Evolutionary conservation across 2,113 vertebrate species (phyloP).

Genomic region (Cichladusa arquata): DNA sequence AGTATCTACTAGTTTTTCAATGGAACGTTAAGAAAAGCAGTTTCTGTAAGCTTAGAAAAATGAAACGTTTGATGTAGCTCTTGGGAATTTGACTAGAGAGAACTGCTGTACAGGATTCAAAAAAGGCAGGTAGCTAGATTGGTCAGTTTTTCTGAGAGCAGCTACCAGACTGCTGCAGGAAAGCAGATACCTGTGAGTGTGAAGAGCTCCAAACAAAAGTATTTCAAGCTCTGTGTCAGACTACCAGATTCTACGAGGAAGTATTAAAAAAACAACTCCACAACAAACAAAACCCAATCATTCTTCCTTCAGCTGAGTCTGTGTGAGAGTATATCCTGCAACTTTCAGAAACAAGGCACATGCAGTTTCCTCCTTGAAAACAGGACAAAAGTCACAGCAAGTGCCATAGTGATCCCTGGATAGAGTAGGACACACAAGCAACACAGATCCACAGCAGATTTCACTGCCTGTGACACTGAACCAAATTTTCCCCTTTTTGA

Average conservation of each 20-base stretch:
- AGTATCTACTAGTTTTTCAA: not conserved
- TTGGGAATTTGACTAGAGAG: not conserved
- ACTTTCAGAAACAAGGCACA: not conserved
- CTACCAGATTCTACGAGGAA: not conserved
- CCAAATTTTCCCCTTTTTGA: not conserved
- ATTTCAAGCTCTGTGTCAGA: not conserved
- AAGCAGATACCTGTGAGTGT: not conserved
- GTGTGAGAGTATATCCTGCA: not conserved
- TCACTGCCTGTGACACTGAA: not conserved
- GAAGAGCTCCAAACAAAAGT: no score
- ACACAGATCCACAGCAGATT: not conserved
- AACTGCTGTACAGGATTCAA: not conserved
- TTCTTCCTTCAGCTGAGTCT: not conserved
- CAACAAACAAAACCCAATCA: not conserved
- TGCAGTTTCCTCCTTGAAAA: not conserved
- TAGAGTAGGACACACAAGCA: not conserved
- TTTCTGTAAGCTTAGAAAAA: not conserved
- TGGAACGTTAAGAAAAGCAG: not conserved
- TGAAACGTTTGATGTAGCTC: not conserved
- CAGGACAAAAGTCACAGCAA: not conserved
- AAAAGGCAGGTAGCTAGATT: not conserved
- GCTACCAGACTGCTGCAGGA: not conserved
- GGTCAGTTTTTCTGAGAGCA: not conserved
- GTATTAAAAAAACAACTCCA: not conserved
- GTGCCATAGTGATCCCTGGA: not conserved